These are phyloP conservation scores for Dorcus hopei DNA, from an alignment of 2,888 invertebrate species.

Conservation along the genomic window DNA sequence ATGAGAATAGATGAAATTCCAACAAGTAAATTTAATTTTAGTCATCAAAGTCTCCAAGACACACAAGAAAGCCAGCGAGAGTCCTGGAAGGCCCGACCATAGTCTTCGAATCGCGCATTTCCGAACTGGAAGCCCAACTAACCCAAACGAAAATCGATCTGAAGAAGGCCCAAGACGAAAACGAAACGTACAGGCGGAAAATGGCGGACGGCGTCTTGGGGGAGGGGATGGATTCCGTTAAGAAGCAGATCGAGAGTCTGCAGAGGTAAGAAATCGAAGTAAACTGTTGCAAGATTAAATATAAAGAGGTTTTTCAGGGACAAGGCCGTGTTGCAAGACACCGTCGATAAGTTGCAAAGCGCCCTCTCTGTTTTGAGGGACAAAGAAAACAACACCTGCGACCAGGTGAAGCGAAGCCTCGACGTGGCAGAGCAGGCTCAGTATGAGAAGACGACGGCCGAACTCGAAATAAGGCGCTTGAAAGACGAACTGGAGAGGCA, in stretches of 20 bases:
- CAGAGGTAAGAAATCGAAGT: constrained; percentile 53
- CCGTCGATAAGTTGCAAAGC: constrained; percentile 64
- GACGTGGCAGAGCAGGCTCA: constrained; percentile 74
- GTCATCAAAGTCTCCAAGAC: constrained; percentile 37
- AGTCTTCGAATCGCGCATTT: constrained; percentile 79
- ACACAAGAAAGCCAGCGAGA: constrained; percentile 25
- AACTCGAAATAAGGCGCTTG: constrained; percentile 70
- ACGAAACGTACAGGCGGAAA: constrained; percentile 53
- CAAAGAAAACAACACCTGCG: constrained; percentile 59
- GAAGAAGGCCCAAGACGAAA: constrained; percentile 68
- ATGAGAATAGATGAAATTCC: neutral
- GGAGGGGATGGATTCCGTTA: constrained; percentile 60
- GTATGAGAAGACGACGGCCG: constrained; percentile 73
- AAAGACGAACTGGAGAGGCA: constrained; percentile 76
- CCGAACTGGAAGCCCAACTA: constrained; percentile 79
- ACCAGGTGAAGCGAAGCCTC: constrained; percentile 63
- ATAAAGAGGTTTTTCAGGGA: constrained; percentile 52
- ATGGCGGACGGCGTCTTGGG: constrained; percentile 50
- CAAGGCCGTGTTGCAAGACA: constrained; percentile 65
- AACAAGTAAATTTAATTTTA: constrained; percentile 4
- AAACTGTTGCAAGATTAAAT: too few species aligned
- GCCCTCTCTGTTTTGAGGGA: constrained; percentile 63
- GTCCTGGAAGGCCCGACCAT: constrained; percentile 73
- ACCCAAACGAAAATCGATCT: constrained; percentile 75
- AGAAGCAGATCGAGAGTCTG: constrained; percentile 64